Evolutionary conservation across 2,888 invertebrate genomes (phyloP).

Genomic region (Trisateles emortualis): DNA sequence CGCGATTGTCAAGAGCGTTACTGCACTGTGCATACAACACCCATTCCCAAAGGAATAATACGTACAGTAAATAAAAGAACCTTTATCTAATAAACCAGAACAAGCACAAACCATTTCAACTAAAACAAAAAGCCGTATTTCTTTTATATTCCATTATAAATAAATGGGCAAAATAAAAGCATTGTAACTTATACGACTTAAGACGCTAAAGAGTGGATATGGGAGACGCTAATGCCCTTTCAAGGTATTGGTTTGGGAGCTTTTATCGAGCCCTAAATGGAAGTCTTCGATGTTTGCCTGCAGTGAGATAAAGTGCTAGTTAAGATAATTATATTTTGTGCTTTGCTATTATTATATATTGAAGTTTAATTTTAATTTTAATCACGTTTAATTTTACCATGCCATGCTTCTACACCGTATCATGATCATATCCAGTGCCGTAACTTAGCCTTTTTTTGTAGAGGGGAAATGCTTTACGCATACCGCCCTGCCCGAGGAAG

Average conservation of each 20-base stretch:
- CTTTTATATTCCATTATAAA: slow-evolving; percentile 24
- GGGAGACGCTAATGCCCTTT: slow-evolving; percentile 44
- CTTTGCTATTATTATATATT: too few relatives aligned
- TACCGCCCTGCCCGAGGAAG: too few relatives aligned
- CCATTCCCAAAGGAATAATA: not conserved
- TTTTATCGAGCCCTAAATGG: slow-evolving; percentile 44
- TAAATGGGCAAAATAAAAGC: slow-evolving; percentile 34
- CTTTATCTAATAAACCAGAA: not conserved
- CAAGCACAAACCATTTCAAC: not conserved
- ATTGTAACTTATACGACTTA: slow-evolving; percentile 41
- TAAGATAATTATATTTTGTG: slow-evolving; percentile 8
- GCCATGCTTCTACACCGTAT: too few relatives aligned
- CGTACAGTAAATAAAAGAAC: not conserved
- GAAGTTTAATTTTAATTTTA: too few relatives aligned
- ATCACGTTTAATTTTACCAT: too few relatives aligned
- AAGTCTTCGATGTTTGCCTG: slow-evolving; percentile 19
- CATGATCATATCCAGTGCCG: too few relatives aligned
- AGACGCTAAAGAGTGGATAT: slow-evolving; percentile 39
- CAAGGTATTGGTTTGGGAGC: slow-evolving; percentile 44
- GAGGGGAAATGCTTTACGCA: too few relatives aligned
- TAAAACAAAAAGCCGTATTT: slow-evolving; percentile 13
- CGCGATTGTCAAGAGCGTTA: too few relatives aligned
- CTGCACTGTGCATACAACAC: too few relatives aligned
- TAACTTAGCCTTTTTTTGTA: too few relatives aligned
- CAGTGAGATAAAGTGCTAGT: slow-evolving; percentile 17